These are phyloP conservation scores for Thereva nobilitata DNA, from an alignment of 2,888 invertebrate species.

Conservation along the genomic window DNA sequence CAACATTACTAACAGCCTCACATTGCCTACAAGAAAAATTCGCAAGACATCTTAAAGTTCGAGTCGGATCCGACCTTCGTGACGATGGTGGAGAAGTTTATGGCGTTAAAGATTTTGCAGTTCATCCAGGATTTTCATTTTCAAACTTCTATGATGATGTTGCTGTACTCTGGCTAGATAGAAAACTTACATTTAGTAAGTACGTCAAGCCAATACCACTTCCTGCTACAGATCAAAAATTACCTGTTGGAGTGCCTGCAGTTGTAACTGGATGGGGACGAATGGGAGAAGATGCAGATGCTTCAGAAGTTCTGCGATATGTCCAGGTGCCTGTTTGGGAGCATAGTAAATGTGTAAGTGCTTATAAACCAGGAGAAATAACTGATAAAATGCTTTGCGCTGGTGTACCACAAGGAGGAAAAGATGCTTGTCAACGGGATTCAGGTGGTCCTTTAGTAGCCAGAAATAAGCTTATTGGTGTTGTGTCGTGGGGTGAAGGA, in stretches of 20 bases:
- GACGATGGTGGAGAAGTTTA: not conserved
- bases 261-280: conserved; percentile 40
- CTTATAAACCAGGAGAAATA: conserved; percentile 46
- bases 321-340: conserved; percentile 11
- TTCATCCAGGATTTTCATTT: conserved; percentile 28
- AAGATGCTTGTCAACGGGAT: conserved; percentile 35
- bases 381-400: conserved; percentile 62
- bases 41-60: conserved; percentile 18
- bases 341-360: conserved; percentile 48
- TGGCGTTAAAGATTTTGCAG: conserved; percentile 8
- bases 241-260: conserved; percentile 23
- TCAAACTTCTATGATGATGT: conserved; percentile 58
- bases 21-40: conserved; percentile 42
- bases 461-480: conserved; percentile 21
- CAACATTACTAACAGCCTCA: conserved; percentile 46
- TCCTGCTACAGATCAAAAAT: conserved; percentile 6
- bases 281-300: conserved; percentile 18
- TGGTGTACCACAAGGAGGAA: conserved; percentile 58
- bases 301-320: conserved; percentile 15
- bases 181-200: conserved; percentile 54
- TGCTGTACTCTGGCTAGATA: conserved; percentile 59
- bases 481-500: conserved; percentile 33
- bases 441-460: conserved; percentile 36
- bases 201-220: conserved; percentile 52
- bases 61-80: conserved; percentile 30